phyloP scores from a whole-genome alignment of 1,140 invertebrate species.

The Ruditapes philippinarum region DNA sequence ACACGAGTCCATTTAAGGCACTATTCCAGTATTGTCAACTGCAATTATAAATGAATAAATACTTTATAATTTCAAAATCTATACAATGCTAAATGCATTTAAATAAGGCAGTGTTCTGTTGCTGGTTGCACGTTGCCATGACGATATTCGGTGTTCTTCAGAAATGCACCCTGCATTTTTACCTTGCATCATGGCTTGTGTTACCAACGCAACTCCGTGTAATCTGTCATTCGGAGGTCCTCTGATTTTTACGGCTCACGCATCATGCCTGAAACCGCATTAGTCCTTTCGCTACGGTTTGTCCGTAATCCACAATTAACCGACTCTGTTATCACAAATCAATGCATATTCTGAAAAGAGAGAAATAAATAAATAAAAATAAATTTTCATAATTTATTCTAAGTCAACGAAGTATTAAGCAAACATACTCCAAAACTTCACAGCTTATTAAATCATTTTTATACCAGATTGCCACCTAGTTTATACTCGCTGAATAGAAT shows the following conservation, averaged over 20 bases:
- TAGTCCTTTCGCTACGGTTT: conserved; percentile 15
- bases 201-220: conserved; percentile 7
- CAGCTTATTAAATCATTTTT: conserved; percentile 41
- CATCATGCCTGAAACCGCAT: neutral
- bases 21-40: neutral
- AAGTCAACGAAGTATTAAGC: neutral
- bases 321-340: neutral
- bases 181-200: neutral
- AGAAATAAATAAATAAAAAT: conserved; percentile 17
- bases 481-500: neutral
- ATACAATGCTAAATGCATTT: neutral
- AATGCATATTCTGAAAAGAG: conserved; percentile 33
- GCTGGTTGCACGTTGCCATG: conserved; percentile 17
- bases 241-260: conserved; percentile 9
- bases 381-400: conserved; percentile 61
- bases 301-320: conserved; percentile 38
- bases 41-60: neutral
- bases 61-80: neutral
- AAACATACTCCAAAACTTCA: conserved; percentile 42
- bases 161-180: neutral
- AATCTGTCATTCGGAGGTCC: conserved; percentile 28
- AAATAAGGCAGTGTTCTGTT: neutral
- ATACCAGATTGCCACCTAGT: neutral
- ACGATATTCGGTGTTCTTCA: neutral
- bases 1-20: conserved; percentile 2